These are phyloP conservation scores for Panagrolaimus sp. DNA, from an alignment of 1,140 invertebrate genomes.

Conservation along the genomic window DNA sequence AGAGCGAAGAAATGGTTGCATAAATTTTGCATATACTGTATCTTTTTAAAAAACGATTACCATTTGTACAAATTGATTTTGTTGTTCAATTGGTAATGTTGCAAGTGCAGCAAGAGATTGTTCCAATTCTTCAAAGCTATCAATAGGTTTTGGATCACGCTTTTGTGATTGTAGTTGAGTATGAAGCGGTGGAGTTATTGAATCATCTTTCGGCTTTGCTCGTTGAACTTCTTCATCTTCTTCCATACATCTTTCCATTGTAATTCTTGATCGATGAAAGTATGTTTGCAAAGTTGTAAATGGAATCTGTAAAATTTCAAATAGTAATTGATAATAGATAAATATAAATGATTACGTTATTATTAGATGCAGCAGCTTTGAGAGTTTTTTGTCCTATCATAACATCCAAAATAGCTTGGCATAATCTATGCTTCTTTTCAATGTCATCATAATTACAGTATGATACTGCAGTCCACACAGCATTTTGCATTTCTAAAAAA, in stretches of 20 bases:
- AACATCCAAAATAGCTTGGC: constrained; percentile 11
- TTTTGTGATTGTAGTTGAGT: neutral
- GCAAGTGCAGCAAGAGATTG: neutral
- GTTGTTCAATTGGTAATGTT: neutral
- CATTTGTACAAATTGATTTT: constrained; percentile 4
- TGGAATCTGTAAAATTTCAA: neutral
- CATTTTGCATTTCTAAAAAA: constrained; percentile 11
- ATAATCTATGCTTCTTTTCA: constrained; percentile 1
- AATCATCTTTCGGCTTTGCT: constrained; percentile 13
- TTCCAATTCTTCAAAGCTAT: neutral
- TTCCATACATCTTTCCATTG: constrained; percentile 13
- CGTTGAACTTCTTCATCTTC: constrained; percentile 12
- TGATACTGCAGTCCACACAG: constrained; percentile 5
- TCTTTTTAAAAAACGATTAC: too few relatives aligned
- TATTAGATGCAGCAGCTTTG: neutral
- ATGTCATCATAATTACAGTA: constrained; percentile 12
- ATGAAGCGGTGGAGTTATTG: neutral
- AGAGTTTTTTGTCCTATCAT: constrained; percentile 12
- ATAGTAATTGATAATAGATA: neutral
- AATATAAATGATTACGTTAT: constrained; percentile 2
- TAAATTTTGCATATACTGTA: too few relatives aligned
- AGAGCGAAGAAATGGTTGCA: too few relatives aligned
- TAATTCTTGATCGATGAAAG: neutral
- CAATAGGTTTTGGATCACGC: neutral
- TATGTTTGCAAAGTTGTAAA: constrained; percentile 12